Conservation (phyloP, 2,888 invertebrate species). For the Microplitis deprimator region DNA sequence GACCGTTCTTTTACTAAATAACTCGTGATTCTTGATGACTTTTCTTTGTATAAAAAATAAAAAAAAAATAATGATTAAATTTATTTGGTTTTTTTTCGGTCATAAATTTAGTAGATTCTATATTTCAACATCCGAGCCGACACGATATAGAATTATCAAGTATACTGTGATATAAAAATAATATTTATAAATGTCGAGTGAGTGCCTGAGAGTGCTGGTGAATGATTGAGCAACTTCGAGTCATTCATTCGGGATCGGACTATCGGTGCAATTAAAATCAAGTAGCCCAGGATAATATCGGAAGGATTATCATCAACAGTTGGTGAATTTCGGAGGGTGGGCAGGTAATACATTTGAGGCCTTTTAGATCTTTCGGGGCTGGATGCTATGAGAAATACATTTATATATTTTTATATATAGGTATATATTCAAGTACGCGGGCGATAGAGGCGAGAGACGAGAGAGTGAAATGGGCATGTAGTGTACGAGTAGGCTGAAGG, state of each 20-base stretch:
- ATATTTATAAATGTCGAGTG: background rate
- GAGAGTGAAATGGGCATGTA: slow-evolving; percentile 23
- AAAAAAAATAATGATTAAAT: slow-evolving; percentile 8
- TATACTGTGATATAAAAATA: background rate
- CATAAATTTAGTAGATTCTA: background rate
- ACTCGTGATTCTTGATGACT: background rate
- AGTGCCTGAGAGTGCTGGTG: background rate
- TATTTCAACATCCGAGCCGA: background rate
- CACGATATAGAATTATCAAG: background rate
- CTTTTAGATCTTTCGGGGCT: background rate
- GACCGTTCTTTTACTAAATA: background rate
- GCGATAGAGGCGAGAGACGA: slow-evolving; percentile 39
- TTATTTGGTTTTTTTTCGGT: background rate
- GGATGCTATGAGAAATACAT: background rate
- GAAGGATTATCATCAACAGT: background rate
- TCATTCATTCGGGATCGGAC: slow-evolving; percentile 58
- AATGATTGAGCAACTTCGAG: slow-evolving; percentile 15
- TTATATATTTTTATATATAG: no score
- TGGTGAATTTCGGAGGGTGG: slow-evolving; percentile 47
- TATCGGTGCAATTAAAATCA: slow-evolving; percentile 63
- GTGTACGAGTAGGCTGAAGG: slow-evolving; percentile 43
- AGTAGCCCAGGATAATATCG: slow-evolving; percentile 45
- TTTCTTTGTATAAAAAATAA: background rate
- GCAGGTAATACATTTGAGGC: slow-evolving; percentile 18
- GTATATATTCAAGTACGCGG: no score